Percentiles rank a stretch among this genome's conserved stretches.
Evolutionary conservation across 92 coral and sea anemone species (phyloP).

Genomic region (Heteractis magnifica): DNA sequence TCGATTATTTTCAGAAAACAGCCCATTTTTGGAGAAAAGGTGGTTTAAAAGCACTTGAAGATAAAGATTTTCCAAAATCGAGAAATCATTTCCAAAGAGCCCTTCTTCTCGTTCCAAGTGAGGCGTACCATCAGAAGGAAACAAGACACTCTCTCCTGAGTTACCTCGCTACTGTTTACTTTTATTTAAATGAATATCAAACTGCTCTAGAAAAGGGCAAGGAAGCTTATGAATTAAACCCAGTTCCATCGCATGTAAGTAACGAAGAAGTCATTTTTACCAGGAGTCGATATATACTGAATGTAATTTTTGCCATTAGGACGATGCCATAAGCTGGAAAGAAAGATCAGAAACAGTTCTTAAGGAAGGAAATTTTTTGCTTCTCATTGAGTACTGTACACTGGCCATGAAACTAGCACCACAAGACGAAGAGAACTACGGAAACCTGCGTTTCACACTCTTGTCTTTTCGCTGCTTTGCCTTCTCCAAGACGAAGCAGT

Average conservation of each 20-base stretch:
- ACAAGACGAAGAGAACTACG: background rate
- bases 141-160: background rate
- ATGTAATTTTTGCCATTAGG: constrained; percentile 26
- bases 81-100: constrained; percentile 15
- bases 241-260: constrained; percentile 15
- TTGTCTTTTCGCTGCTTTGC: constrained; percentile 46
- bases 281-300: too few species aligned
- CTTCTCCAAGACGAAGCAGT: constrained; percentile 27
- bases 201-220: constrained; percentile 6
- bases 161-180: constrained; percentile 18
- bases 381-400: constrained; percentile 60
- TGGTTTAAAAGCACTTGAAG: background rate
- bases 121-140: background rate
- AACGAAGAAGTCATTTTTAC: background rate
- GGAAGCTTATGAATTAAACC: background rate
- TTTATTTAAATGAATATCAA: constrained; percentile 4
- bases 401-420: constrained; percentile 61
- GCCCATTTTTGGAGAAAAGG: background rate
- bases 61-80: constrained; percentile 7
- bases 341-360: constrained; percentile 75
- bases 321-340: constrained; percentile 79
- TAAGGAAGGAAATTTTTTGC: constrained; percentile 48
- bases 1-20: background rate
- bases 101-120: background rate
- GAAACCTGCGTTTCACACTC: constrained; percentile 37